Base-by-base conservation (phyloP, 1,140 invertebrate species). In the Cyclargus thomasi region DNA sequence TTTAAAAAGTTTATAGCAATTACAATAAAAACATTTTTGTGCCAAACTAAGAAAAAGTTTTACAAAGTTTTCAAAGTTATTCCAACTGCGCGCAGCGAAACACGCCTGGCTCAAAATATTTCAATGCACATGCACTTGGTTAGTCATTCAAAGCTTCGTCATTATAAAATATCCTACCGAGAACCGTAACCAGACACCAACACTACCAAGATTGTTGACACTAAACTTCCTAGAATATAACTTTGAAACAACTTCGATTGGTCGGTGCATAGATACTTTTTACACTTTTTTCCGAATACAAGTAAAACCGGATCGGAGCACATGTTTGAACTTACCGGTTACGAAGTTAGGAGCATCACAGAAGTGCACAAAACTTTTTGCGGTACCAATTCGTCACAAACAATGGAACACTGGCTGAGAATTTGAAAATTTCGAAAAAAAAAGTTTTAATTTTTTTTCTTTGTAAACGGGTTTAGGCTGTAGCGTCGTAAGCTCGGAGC, bases 271-370 rank as follows among this genome's bases (percentile, higher is more conserved):
- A 21, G 18, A 20, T 55, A 17, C 20, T 59, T 59, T 59, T 59
- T 20, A 17, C n/a, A 55, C 55, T 59, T 59, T 59, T 59, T 55
- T 59, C 17, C 10, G 20, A 20, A 55, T 55, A 55, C 55, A 18
- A 59, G 55, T 59, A 18, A 18, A 59, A 59, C 55, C 20, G 55
- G 55, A 59, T 21, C 10, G 17, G 55, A 59, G 55, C 55, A 59
- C 55, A 59, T 59, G 55, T 59, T 59, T 59, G 18, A 59, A 59
- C 55, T 59, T 59, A 59, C 55, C 55, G 55, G 55, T 59, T 59
- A 59, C 55, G 1, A 59, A 59, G 18, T 59, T 59, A 10, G 17
- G 55, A 59, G 55, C 55, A 59, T 59, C 55, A 59, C 55, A 59
- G 55, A 11, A 20, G 20, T 10, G 18, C 55, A 59, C 55, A 21